phyloP scores from a whole-genome alignment of 2,797 vertebrate genomes.

The Loris lydekkerianus region DNA sequence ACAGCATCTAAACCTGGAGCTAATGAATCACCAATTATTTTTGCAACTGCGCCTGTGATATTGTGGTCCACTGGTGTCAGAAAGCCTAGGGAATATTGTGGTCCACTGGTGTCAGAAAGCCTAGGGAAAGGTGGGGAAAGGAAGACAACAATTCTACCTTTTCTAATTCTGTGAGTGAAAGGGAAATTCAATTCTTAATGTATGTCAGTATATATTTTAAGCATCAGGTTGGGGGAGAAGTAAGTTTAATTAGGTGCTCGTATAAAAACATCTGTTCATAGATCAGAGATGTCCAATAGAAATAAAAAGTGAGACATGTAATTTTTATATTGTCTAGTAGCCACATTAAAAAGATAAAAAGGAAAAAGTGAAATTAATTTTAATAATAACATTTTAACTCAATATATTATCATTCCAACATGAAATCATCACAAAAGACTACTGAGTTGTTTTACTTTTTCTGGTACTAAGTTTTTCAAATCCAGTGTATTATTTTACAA shows the following conservation, averaged over 20 bases:
- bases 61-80: background rate
- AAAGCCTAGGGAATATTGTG: background rate
- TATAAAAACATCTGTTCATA: background rate
- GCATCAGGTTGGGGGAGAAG: background rate
- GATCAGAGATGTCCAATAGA: background rate
- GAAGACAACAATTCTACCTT: background rate
- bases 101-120: background rate
- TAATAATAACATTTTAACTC: constrained; percentile 23
- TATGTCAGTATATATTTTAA: background rate
- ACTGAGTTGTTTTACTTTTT: background rate
- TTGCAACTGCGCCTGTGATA: background rate
- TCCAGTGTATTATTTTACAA: background rate
- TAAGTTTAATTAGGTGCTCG: background rate
- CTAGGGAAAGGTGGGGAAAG: background rate
- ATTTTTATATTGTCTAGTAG: constrained; percentile 44
- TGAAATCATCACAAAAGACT: background rate
- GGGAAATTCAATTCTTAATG: constrained; percentile 13
- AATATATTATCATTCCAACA: constrained; percentile 22
- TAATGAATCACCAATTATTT: background rate
- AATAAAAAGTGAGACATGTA: background rate
- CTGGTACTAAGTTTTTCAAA: background rate
- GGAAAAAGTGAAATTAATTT: constrained; percentile 56
- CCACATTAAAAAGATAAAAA: constrained; percentile 46
- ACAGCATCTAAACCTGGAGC: background rate
- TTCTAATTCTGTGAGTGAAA: constrained; percentile 14